Base-by-base conservation (phyloP, 2,888 invertebrate species). In the Metacarcinus magister region DNA sequence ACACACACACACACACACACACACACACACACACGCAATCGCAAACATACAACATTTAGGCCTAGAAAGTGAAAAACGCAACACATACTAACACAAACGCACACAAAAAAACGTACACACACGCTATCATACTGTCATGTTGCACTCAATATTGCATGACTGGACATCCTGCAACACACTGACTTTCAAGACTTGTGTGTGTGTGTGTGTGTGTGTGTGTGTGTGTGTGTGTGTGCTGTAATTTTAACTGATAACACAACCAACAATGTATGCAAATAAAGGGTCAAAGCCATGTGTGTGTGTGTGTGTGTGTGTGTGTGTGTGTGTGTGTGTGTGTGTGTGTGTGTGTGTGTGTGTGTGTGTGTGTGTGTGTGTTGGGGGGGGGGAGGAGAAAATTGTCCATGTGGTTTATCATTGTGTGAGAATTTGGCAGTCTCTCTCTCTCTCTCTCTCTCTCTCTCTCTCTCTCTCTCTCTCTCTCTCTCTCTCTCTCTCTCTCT, bases 321-420 rank as follows among this genome's bases (percentile, higher is more conserved):
- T 91, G 46, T 91, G 39, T 91, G 46, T 60, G 60, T 60, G 60
- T 60, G 60, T 60, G 60, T 60, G 48, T 60, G 60, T 60, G 60
- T 48, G 60, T 60, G 60, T 60, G 60, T 60, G 60, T 60, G 60
- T 60, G 60, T 60, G 60, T 60, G 60, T 60, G 60, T 60, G 60
- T 67, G 67, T n/a, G 67, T n/a, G 23, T n/a, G 23, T n/a, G 23
- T 19, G 67, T n/a, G 67, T 2, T 2, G 16, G n/a, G 16, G 10
- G 8, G 16, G 16, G 1, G 16, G 54, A 54, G 54, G 23, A 23
- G 23, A 67, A 23, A 13, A 48, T 8, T 48, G 48, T 48, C 48
- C 48, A 13, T 48, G 48, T 48, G 67, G n/a, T 16, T 0, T 16
- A 67, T 67, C 2, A 67, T 67, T 16, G 16, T 16, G 19, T 67